Percentiles rank a stretch among this genome's conserved stretches.
Evolutionary conservation across 1,140 invertebrate genomes (phyloP).

Genomic region (Leptestheria dahalacensis): DNA sequence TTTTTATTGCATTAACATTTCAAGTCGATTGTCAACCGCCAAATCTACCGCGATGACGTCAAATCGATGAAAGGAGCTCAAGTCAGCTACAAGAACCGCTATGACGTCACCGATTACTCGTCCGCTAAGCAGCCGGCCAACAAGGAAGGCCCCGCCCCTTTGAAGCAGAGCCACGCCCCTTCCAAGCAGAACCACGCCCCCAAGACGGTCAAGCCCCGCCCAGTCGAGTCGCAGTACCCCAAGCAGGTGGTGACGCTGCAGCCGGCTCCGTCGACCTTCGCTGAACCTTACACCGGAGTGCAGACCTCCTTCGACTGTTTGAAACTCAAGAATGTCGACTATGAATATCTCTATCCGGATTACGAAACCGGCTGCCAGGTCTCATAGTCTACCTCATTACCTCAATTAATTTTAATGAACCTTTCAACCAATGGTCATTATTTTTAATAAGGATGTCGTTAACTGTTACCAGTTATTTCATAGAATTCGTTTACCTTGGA

Average conservation of each 20-base stretch:
- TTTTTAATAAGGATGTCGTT: too few relatives aligned
- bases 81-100: not conserved
- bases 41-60: constrained; percentile 16
- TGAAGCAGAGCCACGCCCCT: too few relatives aligned
- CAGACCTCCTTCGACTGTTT: constrained; percentile 26
- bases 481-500: too few relatives aligned
- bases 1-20: not conserved
- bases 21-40: not conserved
- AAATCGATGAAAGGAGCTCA: not conserved
- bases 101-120: not conserved
- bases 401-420: not conserved
- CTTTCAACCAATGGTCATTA: too few relatives aligned
- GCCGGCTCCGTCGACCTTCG: constrained; percentile 16
- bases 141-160: not conserved
- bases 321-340: constrained; percentile 10
- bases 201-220: constrained; percentile 4
- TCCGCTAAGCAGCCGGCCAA: too few relatives aligned
- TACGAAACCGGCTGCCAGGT: constrained; percentile 20
- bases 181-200: not conserved
- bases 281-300: constrained; percentile 25
- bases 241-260: constrained; percentile 22
- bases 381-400: not conserved
- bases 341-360: constrained; percentile 17
- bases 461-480: too few relatives aligned
- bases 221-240: not conserved